Evolutionary conservation across 2,888 invertebrate genomes (phyloP), one percentile per base, ranked within the genome.

Genomic region (Podabrus alpinus): DNA sequence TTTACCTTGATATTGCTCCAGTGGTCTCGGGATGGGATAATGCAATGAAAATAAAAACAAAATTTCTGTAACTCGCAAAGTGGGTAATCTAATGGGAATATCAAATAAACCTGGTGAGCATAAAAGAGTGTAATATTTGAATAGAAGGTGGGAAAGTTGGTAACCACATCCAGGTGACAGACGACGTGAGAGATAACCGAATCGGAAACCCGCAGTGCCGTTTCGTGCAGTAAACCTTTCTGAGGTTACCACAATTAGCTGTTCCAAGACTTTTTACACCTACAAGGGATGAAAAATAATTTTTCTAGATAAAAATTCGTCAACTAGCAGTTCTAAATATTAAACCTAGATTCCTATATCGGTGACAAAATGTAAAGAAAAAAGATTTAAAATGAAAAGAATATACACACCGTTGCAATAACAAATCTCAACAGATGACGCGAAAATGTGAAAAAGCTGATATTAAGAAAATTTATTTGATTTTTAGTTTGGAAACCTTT

Each of bases 91-190:
- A 45, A 45, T 45, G 45, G 45, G 45, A 45, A 45, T 13, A 45
- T 45, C 45, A 45, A 45, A 45, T 45, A 45, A 45, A 45, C 45
- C 45, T n/a, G n/a, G 45, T n/a, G 7, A 45, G 45, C n/a, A 45
- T 45, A 45, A 45, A 45, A 45, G 45, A 45, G 75, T 73, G 70
- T 71, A 73, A 73, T 76, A 29, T 76, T 66, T 21, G 61, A 70
- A 72, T 62, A 29, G 72, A 72, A 69, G 66, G 64, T 71, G 73
- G 71, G 71, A 73, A 68, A 73, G 71, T 73, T 68, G 70, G 72
- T 59, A 73, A 76, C 73, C 76, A 59, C 73, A 66, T 67, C 69
- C 76, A 76, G 73, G 76, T 73, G 76, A 76, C 73, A 68, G 69
- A 60, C 24, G 66, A 66, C 60, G 75, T 68, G 73, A 67, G 69